phyloP scores from a whole-genome alignment of 2,113 vertebrate genomes.

The Trogon melanurus region DNA sequence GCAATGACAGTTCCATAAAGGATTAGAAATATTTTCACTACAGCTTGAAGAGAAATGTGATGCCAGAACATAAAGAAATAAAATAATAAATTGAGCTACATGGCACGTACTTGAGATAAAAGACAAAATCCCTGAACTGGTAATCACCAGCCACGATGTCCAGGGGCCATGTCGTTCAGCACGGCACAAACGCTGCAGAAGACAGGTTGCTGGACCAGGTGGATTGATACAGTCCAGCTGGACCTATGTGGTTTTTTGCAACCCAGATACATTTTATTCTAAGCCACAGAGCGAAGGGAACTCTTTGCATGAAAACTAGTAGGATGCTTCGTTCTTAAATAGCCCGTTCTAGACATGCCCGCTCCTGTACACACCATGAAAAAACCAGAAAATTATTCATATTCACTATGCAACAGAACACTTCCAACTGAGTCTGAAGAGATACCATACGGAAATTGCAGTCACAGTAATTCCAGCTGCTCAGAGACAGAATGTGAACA shows the following conservation, averaged over 20 bases:
- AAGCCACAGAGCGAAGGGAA: not conserved
- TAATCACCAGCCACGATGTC: accelerated
- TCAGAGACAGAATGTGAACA: not conserved
- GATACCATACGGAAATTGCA: conserved; percentile 4
- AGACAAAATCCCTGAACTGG: accelerated
- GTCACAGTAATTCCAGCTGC: not conserved
- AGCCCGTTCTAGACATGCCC: not conserved
- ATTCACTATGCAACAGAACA: not conserved
- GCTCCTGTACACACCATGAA: not conserved
- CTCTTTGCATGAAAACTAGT: not conserved
- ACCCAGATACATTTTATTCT: not conserved
- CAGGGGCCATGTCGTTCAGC: not conserved
- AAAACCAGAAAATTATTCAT: not conserved
- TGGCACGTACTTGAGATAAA: accelerated
- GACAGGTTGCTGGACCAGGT: not conserved
- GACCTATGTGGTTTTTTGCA: accelerated
- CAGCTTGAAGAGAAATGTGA: not conserved
- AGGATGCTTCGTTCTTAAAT: not conserved
- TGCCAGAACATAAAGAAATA: not conserved
- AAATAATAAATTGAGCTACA: not conserved
- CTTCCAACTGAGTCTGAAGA: not conserved
- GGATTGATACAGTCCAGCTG: not conserved
- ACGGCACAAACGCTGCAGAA: not conserved
- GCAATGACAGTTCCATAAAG: not conserved
- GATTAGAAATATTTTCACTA: not conserved